Conservation (phyloP, 2,888 invertebrate species). For the Girardia tigrina region DNA sequence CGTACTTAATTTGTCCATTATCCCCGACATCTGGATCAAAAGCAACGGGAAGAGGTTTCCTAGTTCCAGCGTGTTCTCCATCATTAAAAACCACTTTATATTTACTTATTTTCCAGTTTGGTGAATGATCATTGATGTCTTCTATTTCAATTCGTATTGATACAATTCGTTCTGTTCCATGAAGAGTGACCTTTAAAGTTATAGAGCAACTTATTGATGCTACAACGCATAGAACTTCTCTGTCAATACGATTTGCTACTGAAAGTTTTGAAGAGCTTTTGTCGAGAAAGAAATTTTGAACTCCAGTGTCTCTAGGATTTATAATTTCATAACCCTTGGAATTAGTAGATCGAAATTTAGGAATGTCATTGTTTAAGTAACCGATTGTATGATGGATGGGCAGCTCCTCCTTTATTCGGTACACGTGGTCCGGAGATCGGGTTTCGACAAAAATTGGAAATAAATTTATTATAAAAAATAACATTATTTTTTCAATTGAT, state of each 20-base stretch:
- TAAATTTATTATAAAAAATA: not conserved
- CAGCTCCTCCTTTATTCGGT: not conserved
- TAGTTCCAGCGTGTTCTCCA: constrained; percentile 12
- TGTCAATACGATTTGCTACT: not conserved
- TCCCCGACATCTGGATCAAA: constrained; percentile 24
- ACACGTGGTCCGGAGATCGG: not conserved
- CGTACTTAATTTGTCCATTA: constrained; percentile 16
- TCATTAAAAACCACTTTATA: constrained; percentile 7
- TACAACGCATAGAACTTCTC: not conserved
- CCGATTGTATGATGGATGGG: not conserved
- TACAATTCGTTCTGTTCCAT: not conserved
- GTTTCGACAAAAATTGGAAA: not conserved
- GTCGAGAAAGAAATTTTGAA: constrained; percentile 4
- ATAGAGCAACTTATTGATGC: not conserved
- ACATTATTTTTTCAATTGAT: not conserved
- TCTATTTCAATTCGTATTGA: constrained; percentile 11
- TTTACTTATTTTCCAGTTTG: constrained; percentile 1
- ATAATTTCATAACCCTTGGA: not conserved
- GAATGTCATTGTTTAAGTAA: constrained; percentile 7
- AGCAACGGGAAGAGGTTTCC: not conserved
- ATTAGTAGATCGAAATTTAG: not conserved
- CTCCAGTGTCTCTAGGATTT: not conserved
- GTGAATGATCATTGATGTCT: constrained; percentile 28
- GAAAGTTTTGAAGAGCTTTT: not conserved
- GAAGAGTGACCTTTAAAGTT: not conserved